phyloP scores from a whole-genome alignment of 2,797 vertebrate genomes.

The Bradypodion ventrale region DNA sequence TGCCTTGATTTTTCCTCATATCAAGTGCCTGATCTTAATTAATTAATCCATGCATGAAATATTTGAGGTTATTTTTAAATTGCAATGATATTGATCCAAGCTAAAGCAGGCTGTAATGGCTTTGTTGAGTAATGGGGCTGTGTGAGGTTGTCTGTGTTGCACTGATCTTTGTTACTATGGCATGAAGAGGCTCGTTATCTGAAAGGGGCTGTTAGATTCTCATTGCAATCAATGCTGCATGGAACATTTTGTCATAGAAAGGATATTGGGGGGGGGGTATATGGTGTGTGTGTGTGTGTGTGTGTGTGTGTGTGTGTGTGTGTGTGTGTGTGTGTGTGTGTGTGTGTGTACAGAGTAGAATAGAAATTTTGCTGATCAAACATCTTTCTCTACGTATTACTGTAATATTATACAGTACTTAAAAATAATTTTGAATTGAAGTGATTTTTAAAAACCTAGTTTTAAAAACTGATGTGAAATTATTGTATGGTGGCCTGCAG shows the following conservation, averaged over 20 bases:
- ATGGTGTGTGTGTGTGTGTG: too few species aligned
- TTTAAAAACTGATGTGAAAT: not conserved
- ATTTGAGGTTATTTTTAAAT: not conserved
- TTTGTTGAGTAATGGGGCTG: not conserved
- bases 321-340: too few species aligned
- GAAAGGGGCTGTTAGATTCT: not conserved
- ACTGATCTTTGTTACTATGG: slow-evolving; percentile 1
- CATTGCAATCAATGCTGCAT: not conserved
- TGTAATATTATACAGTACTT: not conserved
- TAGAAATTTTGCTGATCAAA: slow-evolving; percentile 43
- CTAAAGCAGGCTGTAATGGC: slow-evolving; percentile 26
- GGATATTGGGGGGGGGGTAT: not conserved
- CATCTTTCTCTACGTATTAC: slow-evolving; percentile 30
- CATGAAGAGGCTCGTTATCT: slow-evolving; percentile 27
- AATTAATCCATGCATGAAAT: not conserved
- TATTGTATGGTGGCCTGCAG: not conserved
- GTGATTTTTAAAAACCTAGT: too few species aligned
- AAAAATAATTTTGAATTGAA: not conserved
- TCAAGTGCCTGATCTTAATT: slow-evolving; percentile 22
- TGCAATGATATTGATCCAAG: not conserved
- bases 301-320: not conserved
- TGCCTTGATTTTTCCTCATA: slow-evolving; percentile 13
- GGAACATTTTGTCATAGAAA: not conserved
- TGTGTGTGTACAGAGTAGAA: not conserved
- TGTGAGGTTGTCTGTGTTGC: not conserved